A percentile compares a stretch with the other conserved stretches of the same genome.
Conservation (phyloP, 2,888 invertebrate species). For the Caenorhabditis macrosperma region DNA sequence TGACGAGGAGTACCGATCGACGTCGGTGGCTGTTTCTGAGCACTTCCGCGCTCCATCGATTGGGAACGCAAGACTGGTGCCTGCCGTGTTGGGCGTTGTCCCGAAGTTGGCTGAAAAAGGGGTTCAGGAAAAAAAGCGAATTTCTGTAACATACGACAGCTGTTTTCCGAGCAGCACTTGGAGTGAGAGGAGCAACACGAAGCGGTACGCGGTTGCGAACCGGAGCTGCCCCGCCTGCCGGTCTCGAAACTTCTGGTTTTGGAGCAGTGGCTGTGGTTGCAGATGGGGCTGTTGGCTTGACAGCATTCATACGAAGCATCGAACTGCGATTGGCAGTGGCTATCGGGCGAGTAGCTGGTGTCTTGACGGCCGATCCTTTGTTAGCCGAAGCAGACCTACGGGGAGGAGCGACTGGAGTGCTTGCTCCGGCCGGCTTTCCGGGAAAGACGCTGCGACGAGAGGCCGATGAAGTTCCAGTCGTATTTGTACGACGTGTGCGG, state of each 20-base stretch:
- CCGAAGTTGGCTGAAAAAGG: slow-evolving; percentile 13
- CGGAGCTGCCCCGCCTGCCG: not conserved
- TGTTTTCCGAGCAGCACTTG: slow-evolving; percentile 3
- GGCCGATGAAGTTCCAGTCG: slow-evolving; percentile 22
- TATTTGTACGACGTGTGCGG: slow-evolving; percentile 55
- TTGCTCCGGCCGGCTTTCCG: not conserved
- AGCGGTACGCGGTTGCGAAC: slow-evolving; percentile 33
- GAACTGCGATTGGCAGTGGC: slow-evolving; percentile 53
- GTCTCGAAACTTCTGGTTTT: not conserved
- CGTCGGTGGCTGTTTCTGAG: slow-evolving; percentile 6
- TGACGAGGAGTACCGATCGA: slow-evolving; percentile 18
- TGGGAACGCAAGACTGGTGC: slow-evolving; percentile 10
- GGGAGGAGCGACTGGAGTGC: slow-evolving; percentile 38
- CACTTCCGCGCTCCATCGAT: slow-evolving; percentile 26
- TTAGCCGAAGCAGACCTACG: slow-evolving; percentile 33
- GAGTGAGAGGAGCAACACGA: slow-evolving; percentile 39
- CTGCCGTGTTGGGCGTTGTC: slow-evolving; percentile 18
- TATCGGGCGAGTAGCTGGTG: slow-evolving; percentile 36
- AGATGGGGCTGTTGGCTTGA: slow-evolving; percentile 26
- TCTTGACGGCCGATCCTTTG: slow-evolving; percentile 6
- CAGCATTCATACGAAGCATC: slow-evolving; percentile 37
- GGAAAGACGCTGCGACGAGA: slow-evolving; percentile 27
- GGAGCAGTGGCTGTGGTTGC: not conserved
- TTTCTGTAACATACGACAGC: not conserved
- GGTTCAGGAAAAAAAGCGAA: not conserved